Conservation (phyloP, 2,113 vertebrate genomes). For the Speoplatyrhinus poulsoni region DNA sequence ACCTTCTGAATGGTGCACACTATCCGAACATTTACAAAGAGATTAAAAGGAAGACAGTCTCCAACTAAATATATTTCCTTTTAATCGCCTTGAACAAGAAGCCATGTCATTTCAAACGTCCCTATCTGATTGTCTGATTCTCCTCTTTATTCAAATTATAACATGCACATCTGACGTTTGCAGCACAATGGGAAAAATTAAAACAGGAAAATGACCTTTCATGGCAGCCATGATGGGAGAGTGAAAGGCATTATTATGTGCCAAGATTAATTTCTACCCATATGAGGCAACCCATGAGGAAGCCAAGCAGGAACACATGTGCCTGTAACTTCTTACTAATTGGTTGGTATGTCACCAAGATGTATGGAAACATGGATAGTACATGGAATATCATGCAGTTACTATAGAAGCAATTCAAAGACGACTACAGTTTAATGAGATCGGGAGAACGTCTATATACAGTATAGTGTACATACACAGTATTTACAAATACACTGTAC, state of each 20-base stretch:
- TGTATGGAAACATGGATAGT: conserved; percentile 23
- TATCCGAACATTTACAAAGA: conserved; percentile 78
- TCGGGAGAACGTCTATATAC: too few relatives aligned
- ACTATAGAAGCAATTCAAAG: background rate
- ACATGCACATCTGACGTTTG: conserved; percentile 82
- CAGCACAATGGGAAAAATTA: conserved; percentile 79
- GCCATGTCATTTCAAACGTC: conserved; percentile 78
- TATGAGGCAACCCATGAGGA: conserved; percentile 63
- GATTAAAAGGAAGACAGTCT: conserved; percentile 79
- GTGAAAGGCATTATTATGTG: conserved; percentile 79
- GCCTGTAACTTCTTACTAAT: conserved; percentile 58
- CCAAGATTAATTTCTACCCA: conserved; percentile 77
- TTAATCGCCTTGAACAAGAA: conserved; percentile 80
- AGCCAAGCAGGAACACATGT: conserved; percentile 60
- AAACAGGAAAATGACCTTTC: conserved; percentile 81
- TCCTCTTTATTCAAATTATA: conserved; percentile 82
- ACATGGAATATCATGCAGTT: conserved; percentile 27
- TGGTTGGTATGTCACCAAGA: conserved; percentile 49
- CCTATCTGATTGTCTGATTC: conserved; percentile 82
- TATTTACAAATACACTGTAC: too few relatives aligned
- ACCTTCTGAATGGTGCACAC: conserved; percentile 68
- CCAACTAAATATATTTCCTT: conserved; percentile 82
- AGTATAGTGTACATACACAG: too few relatives aligned
- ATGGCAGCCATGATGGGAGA: conserved; percentile 74
- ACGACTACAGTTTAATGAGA: too few relatives aligned